Evolutionary conservation across 1,140 invertebrate genomes (phyloP), one percentile per base, ranked within the genome.

Genomic region (Drosophila bipectinata): DNA sequence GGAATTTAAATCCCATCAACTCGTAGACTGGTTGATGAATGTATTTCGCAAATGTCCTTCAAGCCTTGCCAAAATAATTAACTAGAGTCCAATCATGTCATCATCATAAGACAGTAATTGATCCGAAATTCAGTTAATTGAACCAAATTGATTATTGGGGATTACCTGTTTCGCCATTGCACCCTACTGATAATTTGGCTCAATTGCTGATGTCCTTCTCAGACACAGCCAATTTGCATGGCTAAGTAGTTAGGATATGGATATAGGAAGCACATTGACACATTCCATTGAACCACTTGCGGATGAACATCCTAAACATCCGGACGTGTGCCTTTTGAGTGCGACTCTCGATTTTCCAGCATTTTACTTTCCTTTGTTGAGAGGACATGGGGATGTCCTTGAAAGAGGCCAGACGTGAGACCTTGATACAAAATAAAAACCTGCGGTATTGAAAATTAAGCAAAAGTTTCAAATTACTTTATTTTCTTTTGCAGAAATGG

Each of bases 401-500:
- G 83, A 48, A 63, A 62, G 49, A 56, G 71, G 71, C 75, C 75
- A 75, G 64, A 59, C 66, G 62, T 76, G 67, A 68, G 71, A 32
- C 76, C 63, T 77, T 77, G 55, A 47, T 48, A 26, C 45, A 4
- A 26, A 51, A 47, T 58, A 14, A 14, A 67, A 62, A 28, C 26
- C 26, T 28, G 47, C 48, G 32, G 21, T 14, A 45, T 15, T 53
- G 12, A 28, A 53, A 8, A 28, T 41, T 53, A 53, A 14, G 4
- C n/a, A 15, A 12, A 41, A 49, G 54, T 45, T 58, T 66, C 39
- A 77, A 53, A 45, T 57, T 51, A 6, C n/a, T 48, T 59, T 57
- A 48, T 39, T 61, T 79, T 57, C 72, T 24, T 24, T 94, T 94
- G 49, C 92, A 95, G 95, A 95, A 93, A 96, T 96, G 95, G 95